Evolutionary conservation across 2,113 vertebrate genomes (phyloP), one percentile per base, ranked within the genome.

Genomic region (Rhea americana): DNA sequence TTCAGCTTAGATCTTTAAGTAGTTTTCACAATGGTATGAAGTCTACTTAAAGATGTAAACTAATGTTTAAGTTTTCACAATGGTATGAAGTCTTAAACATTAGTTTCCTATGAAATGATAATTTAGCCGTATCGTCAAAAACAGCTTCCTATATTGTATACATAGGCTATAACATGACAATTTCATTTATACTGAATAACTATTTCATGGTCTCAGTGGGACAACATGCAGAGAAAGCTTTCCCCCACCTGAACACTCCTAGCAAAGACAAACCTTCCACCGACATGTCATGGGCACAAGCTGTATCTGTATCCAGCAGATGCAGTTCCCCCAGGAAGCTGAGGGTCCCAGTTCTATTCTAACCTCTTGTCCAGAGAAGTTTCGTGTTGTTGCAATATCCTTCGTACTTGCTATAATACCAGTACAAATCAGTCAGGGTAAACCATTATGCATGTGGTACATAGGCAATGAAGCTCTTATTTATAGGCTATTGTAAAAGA

Each of bases 271-370:
- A 76, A 45, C 35, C 25, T 72, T 77, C 30, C 1, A 1, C 26
- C 22, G 11, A 50, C 0, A 0, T 51, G 11, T 16, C 5, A 8
- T 10, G 39, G 53, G 26, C 53, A 9, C 28, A 56, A 56, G 13
- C 8, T 5, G 8, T 30, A 30, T 28, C 28, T 28, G 53, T 30
- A 56, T 30, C 28, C 53, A 56, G 53, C 26, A 56, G 26, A 30
- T 56, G 24, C 26, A 30, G 26, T 30, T 56, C 53, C 26, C 53
- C 17, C 26, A 8, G 28, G 26, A 30, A 30, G 53, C 15, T 56
- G 13, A 28, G 45, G 15, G 53, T 30, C 53, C 26, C 28, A 9
- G 30, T 56, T 26, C 53, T 15, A 17, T 56, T 35, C 35, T 13
- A 20, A 56, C 26, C 3, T 81, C 5, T 67, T 68, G 20, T 21